Base-by-base conservation (phyloP, 2,113 vertebrate species). In the Corythornis vintsioides region DNA sequence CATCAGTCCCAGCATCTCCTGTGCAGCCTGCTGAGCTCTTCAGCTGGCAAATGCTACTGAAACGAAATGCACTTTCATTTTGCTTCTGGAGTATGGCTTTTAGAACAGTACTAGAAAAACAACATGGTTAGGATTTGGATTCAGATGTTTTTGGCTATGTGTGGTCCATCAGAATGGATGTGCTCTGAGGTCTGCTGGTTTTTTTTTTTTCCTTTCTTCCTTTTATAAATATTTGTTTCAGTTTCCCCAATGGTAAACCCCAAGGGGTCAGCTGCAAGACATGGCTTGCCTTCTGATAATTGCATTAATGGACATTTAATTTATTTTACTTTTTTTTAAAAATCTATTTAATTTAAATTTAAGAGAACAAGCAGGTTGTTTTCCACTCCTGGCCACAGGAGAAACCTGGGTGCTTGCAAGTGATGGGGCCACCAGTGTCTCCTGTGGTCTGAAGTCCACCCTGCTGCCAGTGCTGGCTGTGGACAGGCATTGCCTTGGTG, bases 391-490 rank as follows among this genome's bases (percentile, higher is more conserved):
- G 55, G 40, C 60, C 45, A 21, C 31, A 60, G 42, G n/a, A 43
- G 35, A 35, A 35, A 35, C 35, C 7, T 35, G 35, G 35, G 35
- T 35, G 21, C 50, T 67, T 10, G 1, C 0, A 2, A 3, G 52
- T 10, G 55, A 7, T 76, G 25, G 42, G 31, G 3, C 9, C 28
- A 42, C 5, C 0, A 2, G 38, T 38, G 38, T n/a, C n/a, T 83
- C 29, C 35, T 25, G 2, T 1, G 6, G 1, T 18, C 55, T 12
- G 0, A 31, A 26, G 48, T 38, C 55, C 20, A 1, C n/a, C 63
- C 63, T 70, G 48, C 42, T 83, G 33, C 59, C 0, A 0, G 0
- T 18, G 10, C 45, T 47, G 63, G 25, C 42, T 33, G 17, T 3
- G 59, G 20, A 24, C 21, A 10, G 21, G 2, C 2, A 2, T 11